Percentiles rank a stretch among this genome's conserved stretches.
These are phyloP conservation scores for Notodonta ziczac DNA, from an alignment of 2,888 invertebrate species.

Conservation along the genomic window DNA sequence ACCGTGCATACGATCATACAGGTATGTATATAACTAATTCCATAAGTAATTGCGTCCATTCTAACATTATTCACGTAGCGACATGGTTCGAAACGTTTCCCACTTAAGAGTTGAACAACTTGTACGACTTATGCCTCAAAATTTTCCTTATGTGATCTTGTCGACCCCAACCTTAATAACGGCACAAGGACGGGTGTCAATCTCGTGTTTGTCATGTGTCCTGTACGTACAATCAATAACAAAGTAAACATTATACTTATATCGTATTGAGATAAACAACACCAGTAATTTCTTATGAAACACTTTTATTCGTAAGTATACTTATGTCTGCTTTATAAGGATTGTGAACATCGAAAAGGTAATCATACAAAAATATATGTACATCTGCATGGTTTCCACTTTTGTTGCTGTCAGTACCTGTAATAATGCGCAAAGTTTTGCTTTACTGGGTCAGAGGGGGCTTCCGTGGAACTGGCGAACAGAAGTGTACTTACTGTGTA, in stretches of 20 bases:
- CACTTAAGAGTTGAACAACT: conserved; percentile 25
- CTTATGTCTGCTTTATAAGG: neutral
- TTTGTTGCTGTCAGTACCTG: conserved; percentile 47
- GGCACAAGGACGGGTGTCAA: conserved; percentile 36
- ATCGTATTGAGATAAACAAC: neutral
- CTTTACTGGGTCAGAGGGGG: conserved; percentile 47
- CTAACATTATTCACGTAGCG: neutral
- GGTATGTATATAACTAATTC: too few relatives aligned
- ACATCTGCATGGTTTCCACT: conserved; percentile 38
- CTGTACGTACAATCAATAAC: conserved; percentile 34
- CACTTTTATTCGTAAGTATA: neutral
- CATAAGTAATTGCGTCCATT: neutral
- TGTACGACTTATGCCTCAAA: conserved; percentile 30
- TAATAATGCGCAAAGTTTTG: conserved; percentile 55
- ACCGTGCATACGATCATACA: too few relatives aligned
- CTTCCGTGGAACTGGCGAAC: conserved; percentile 38
- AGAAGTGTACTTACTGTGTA: conserved; percentile 36
- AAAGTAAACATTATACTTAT: conserved; percentile 27
- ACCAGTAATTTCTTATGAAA: neutral
- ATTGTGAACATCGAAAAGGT: neutral
- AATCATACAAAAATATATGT: conserved; percentile 36
- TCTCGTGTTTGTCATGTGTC: conserved; percentile 31
- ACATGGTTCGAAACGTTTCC: neutral
- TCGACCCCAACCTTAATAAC: conserved; percentile 45
- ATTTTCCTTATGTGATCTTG: conserved; percentile 42